Percentiles rank a stretch among this genome's conserved stretches.
phyloP scores from a whole-genome alignment of 2,797 vertebrate species.

The Aeoliscus strigatus region DNA sequence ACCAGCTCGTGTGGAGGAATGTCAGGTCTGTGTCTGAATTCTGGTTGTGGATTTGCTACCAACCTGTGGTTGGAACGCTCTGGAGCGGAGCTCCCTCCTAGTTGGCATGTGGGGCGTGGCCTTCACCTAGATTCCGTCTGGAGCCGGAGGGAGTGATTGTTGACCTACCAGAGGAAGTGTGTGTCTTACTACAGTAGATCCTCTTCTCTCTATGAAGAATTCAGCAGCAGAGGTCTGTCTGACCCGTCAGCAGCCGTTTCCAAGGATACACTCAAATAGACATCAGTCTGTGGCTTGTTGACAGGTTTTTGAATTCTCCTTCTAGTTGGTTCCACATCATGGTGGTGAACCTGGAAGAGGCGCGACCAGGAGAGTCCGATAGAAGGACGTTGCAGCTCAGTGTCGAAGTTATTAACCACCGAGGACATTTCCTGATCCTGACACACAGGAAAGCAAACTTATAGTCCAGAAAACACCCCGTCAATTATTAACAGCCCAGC shows the following conservation, averaged over 20 bases:
- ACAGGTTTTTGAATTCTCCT: background rate
- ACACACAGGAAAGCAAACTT: slow-evolving; percentile 34
- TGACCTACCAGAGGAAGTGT: slow-evolving; percentile 26
- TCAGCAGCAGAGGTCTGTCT: slow-evolving; percentile 16
- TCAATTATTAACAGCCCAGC: slow-evolving; percentile 76
- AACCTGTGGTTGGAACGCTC: background rate
- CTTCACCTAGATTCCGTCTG: background rate
- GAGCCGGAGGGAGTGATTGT: slow-evolving; percentile 20
- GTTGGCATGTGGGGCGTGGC: slow-evolving; percentile 35
- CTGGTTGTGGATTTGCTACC: background rate
- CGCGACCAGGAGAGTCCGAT: slow-evolving; percentile 3
- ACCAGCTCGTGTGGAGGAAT: slow-evolving; percentile 15
- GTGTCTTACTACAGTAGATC: slow-evolving; percentile 28
- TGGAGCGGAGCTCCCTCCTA: background rate
- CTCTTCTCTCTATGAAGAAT: slow-evolving; percentile 46
- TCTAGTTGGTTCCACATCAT: background rate
- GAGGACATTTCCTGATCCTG: slow-evolving; percentile 43
- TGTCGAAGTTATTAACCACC: too few species aligned
- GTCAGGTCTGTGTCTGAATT: slow-evolving; percentile 10
- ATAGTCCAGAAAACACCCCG: slow-evolving; percentile 52
- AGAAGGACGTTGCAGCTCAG: background rate
- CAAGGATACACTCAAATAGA: background rate
- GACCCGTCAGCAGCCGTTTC: slow-evolving; percentile 18
- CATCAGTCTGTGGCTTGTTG: background rate
- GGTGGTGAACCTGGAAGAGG: background rate